phyloP scores from a whole-genome alignment of 2,888 invertebrate genomes.

The Clanis bilineata region DNA sequence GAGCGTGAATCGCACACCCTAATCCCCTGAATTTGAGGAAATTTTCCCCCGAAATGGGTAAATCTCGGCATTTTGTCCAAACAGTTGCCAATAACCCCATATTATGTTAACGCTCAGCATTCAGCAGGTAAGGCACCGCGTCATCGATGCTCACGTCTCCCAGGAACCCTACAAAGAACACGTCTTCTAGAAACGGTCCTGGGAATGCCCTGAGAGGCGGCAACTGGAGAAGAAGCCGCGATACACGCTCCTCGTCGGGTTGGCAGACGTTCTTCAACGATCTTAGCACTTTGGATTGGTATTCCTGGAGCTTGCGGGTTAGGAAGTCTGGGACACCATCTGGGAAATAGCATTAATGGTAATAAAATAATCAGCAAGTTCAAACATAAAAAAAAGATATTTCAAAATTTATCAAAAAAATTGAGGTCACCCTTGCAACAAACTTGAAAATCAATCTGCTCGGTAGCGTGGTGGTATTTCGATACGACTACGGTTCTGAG shows the following conservation, averaged over 20 bases:
- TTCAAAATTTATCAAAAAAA: no score
- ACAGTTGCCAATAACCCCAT: background rate
- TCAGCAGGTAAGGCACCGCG: slow-evolving; percentile 95
- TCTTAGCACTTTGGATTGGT: slow-evolving; percentile 74
- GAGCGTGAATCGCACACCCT: no score
- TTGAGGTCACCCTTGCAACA: no score
- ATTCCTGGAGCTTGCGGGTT: slow-evolving; percentile 72
- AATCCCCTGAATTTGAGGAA: no score
- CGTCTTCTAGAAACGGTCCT: slow-evolving; percentile 91
- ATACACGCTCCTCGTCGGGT: slow-evolving; percentile 71
- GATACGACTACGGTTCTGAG: no score
- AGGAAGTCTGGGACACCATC: slow-evolving; percentile 77
- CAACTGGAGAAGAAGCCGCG: slow-evolving; percentile 86
- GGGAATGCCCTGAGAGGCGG: slow-evolving; percentile 88
- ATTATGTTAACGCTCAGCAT: slow-evolving; percentile 46
- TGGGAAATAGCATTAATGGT: slow-evolving; percentile 36
- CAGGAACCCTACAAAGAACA: slow-evolving; percentile 95
- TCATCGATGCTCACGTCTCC: slow-evolving; percentile 97
- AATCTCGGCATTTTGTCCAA: no score
- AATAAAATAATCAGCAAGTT: no score
- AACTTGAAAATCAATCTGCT: no score
- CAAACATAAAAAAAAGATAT: no score
- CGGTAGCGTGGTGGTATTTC: no score
- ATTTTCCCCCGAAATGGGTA: no score
- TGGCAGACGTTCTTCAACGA: slow-evolving; percentile 60